Evolutionary conservation across 2,888 invertebrate species (phyloP), one percentile per base, ranked within the genome.

Genomic region (Spilarctia lutea): DNA sequence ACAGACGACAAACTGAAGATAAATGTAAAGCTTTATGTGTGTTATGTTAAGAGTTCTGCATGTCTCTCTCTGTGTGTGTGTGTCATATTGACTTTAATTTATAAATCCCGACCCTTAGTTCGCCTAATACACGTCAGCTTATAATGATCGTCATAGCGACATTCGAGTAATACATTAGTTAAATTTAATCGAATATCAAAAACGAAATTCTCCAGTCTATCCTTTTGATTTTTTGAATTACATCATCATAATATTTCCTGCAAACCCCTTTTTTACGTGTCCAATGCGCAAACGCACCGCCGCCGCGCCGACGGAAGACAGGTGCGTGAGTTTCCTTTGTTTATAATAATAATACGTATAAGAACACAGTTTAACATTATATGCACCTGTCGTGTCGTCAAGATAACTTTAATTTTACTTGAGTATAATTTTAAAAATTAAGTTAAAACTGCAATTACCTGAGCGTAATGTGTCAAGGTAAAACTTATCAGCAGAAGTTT

Each of bases 251-350:
- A 56, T 56, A 56, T 16, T 52, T n/a, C 39, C 45, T 6, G 27
- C 52, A 39, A 75, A 78, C 73, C 79, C 72, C 78, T 81, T 74
- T 74, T 84, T 78, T 75, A 73, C 71, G 75, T 75, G 79, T 69
- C 63, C 10, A 56, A 33, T 72, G 83, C 72, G 78, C 80, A 72
- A 66, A 72, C 76, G 79, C 76, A 83, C 79, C 79, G 81, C 84
- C 77, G 76, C 83, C 82, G 79, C 79, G 81, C 84, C 77, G 76
- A 83, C 82, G 79, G 84, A 82, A 80, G 87, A 82, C 89, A 89
- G 89, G 87, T 89, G 89, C 82, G 76, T 72, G 76, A 72, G 76
- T 81, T 83, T 83, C 85, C 84, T 86, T 86, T 86, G 82, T 79
- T 77, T 78, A 75, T 79, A 73, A 69, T 48, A 45, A 45, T 45